Evolutionary conservation across 1,140 invertebrate genomes (phyloP), one percentile per base, ranked within the genome.

Genomic region (Kradibia gibbosae): DNA sequence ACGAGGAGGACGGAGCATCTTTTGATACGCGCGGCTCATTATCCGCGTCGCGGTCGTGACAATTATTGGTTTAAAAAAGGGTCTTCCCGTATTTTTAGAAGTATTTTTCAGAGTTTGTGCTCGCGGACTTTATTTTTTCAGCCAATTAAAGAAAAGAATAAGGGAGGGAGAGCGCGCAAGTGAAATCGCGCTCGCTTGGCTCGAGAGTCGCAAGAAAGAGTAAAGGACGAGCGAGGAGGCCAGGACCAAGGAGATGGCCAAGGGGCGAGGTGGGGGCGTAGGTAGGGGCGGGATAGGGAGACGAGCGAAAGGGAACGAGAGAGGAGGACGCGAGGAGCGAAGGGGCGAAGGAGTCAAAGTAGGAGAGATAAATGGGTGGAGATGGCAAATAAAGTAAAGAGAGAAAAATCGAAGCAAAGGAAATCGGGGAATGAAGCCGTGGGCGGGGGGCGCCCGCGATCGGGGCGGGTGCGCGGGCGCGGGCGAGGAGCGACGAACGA

Each of bases 371-470:
- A 85, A 80, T 80, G 83, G 81, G 67, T 50, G 81, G 57, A 53
- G 76, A 79, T 80, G 76, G 79, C 62, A 83, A 81, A 80, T 73
- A 79, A 83, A 78, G 67, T 72, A 78, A 77, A 79, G 62, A 45
- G 78, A 83, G 70, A 78, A 81, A 81, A 81, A 78, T 83, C 81
- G 82, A 82, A 80, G 84, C 60, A 83, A 83, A 84, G 74, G 73
- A 74, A 79, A 75, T 53, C 34, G 82, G 48, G 36, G 53, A 80
- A 84, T 57, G 36, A 45, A 84, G 39, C 8, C 31, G 20, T 42
- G 72, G 42, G 80, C 3, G 11, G 65, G 65, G n/a, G 5, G 65
- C 65, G 42, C n/a, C 62, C 28, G 82, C 76, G 80, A 22, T 53
- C 50, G 50, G 74, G 22, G 55, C 72, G 31, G 67, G 55, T 82